phyloP scores from a whole-genome alignment of 2,113 vertebrate species.

The Hemiprocne comata region DNA sequence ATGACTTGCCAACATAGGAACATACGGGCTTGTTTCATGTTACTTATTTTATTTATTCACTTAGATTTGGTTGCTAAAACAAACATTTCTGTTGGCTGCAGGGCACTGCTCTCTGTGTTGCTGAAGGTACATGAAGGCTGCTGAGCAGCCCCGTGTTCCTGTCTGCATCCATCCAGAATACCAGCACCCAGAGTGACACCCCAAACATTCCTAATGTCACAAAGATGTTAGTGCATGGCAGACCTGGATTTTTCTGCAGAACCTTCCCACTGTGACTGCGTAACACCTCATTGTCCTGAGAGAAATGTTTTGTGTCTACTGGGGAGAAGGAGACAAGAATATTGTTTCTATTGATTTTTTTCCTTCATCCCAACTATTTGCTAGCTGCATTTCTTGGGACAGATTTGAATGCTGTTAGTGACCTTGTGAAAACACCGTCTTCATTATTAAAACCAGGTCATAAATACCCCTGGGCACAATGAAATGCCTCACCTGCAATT shows the following conservation, averaged over 20 bases:
- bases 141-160: not conserved
- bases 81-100: not conserved
- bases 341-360: not conserved
- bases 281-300: not conserved
- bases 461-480: slow-evolving; percentile 45
- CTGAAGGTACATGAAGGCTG: not conserved
- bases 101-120: not conserved
- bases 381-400: slow-evolving; percentile 20
- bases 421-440: slow-evolving; percentile 37
- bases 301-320: not conserved
- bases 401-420: not conserved
- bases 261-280: not conserved
- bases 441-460: slow-evolving; percentile 58
- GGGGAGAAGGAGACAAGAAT: not conserved
- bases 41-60: not conserved
- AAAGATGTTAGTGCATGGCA: accelerated
- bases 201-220: not conserved
- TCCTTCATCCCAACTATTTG: not conserved
- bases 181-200: not conserved
- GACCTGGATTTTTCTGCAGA: accelerated
- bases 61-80: not conserved
- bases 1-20: not conserved
- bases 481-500: slow-evolving; percentile 67
- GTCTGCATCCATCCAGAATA: not conserved
- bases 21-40: not conserved